These are phyloP conservation scores for Himalopsyche phryganea DNA, from an alignment of 1,140 invertebrate genomes.

Conservation along the genomic window DNA sequence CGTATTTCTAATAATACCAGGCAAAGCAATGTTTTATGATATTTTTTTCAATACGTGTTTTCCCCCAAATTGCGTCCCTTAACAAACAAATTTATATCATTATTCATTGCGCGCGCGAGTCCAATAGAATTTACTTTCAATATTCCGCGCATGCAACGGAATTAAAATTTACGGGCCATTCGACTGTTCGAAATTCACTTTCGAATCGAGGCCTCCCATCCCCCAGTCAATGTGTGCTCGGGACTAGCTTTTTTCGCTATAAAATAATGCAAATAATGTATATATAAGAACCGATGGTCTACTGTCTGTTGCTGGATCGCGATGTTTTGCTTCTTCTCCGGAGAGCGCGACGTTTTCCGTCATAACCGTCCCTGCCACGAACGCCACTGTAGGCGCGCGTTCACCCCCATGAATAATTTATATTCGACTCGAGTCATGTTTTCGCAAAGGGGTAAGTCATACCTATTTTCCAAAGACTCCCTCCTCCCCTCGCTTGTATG, in stretches of 20 bases:
- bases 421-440: constrained; percentile 25
- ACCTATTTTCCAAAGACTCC: constrained; percentile 18
- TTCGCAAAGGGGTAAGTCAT: constrained; percentile 32
- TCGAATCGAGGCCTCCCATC: constrained; percentile 9
- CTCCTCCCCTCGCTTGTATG: background rate
- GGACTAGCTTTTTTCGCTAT: background rate
- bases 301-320: background rate
- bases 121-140: constrained; percentile 27
- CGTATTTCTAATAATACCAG: too few species aligned
- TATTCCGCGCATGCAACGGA: constrained; percentile 17
- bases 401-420: constrained; percentile 32
- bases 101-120: constrained; percentile 19
- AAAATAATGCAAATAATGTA: background rate
- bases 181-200: constrained; percentile 32
- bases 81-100: constrained; percentile 6
- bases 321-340: constrained; percentile 4
- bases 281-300: too few species aligned
- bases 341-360: background rate
- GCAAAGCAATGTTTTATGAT: too few species aligned
- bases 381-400: constrained; percentile 10
- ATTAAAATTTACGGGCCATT: constrained; percentile 33
- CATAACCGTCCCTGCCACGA: background rate
- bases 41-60: too few species aligned
- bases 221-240: background rate
- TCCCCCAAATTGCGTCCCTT: background rate